Percentiles rank a stretch among this genome's conserved stretches.
Evolutionary conservation across 2,797 vertebrate species (phyloP).

Genomic region (Oreochromis mossambicus): DNA sequence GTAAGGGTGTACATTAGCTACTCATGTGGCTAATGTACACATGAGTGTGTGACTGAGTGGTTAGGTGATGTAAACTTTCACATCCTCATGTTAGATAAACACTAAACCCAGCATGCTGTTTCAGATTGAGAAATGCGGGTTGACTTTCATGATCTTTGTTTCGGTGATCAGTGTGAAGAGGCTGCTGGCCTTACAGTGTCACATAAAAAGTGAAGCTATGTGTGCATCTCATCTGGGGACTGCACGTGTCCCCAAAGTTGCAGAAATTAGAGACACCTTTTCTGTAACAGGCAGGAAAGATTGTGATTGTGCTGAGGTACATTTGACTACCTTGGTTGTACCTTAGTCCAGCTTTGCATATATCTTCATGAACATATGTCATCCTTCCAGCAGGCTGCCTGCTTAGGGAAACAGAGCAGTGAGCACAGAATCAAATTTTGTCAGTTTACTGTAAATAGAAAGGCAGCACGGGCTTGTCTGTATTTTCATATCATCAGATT

Average conservation of each 20-base stretch:
- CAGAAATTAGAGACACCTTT: background rate
- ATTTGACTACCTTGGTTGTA: background rate
- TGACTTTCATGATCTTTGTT: conserved; percentile 12
- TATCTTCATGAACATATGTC: background rate
- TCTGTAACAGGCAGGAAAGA: background rate
- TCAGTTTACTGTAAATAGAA: background rate
- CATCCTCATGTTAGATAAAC: background rate
- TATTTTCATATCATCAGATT: background rate
- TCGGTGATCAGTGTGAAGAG: conserved; percentile 6
- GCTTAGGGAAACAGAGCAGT: background rate
- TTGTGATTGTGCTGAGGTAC: background rate
- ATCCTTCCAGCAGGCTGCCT: background rate
- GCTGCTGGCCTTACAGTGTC: background rate
- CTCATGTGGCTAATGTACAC: background rate
- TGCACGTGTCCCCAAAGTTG: background rate
- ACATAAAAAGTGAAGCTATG: background rate
- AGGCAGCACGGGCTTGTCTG: background rate
- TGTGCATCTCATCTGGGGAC: background rate
- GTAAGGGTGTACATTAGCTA: background rate
- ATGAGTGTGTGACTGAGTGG: background rate
- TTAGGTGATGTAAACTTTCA: background rate
- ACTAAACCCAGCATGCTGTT: background rate
- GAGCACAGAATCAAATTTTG: background rate
- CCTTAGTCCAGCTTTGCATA: background rate
- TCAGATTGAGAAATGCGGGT: background rate